Base-by-base conservation (phyloP, 64 coral and sea anemone genomes). In the Catalaphyllia jardinei region DNA sequence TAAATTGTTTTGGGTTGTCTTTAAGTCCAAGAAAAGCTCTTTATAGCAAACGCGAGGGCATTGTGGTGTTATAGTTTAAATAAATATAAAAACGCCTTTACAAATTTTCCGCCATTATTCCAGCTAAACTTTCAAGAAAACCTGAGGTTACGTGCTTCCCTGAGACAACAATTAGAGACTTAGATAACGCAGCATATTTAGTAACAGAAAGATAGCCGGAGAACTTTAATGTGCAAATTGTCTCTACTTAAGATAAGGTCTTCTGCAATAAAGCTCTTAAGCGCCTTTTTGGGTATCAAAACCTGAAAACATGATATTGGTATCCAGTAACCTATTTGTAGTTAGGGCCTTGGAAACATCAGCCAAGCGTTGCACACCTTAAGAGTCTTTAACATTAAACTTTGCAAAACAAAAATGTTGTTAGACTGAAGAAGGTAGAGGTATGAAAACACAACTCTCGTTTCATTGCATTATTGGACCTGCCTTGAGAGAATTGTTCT, bases 221-320 rank as follows among this genome's bases (percentile, higher is more conserved):
- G 22, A 71, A 85, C 81, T 85, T 85, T 85, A 25, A 85, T 71
- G 81, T 71, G 81, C 35, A 85, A 85, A 85, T 85, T 85, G 81
- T 50, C 62, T 85, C 81, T 71, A 71, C 81, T 71, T 83, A 71
- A 71, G 62, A 69, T 85, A 71, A 85, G n/a, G 31, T 71, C 81
- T 85, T 71, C 29, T 49, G 35, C 18, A 69, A 52, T 71, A 71
- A 85, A 85, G 81, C 62, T 50, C 62, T 46, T 71, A 71, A 85
- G 62, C 81, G 62, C 29, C 8, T 85, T 46, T 35, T 71, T 31
- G 63, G 13, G 55, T 55, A 79, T 39, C 18, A 83, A 51, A 71
- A 85, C 62, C 54, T 11, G 6, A 69, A 69, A 69, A 69, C 22
- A 0, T 50, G 63, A 85, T 71, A 71, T 85, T 46, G 81, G 20